These are phyloP conservation scores for Manis javanica DNA, from an alignment of 2,797 vertebrate species.

Conservation along the genomic window DNA sequence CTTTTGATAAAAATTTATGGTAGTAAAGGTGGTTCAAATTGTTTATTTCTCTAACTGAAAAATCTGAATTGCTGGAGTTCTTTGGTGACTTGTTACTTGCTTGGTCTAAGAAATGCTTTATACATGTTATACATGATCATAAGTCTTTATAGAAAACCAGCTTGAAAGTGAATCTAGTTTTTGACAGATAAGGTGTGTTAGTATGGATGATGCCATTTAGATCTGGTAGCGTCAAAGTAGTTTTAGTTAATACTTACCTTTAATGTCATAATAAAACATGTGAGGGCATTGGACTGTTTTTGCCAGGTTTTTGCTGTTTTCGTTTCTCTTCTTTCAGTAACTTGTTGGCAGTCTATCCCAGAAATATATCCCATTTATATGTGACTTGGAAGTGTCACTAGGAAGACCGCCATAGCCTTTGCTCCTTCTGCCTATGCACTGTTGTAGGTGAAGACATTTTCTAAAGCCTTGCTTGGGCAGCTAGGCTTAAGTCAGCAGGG, in stretches of 20 bases:
- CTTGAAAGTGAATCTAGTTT: constrained; percentile 55
- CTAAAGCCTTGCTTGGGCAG: constrained; percentile 76
- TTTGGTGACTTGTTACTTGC: constrained; percentile 48
- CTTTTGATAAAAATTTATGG: constrained; percentile 25
- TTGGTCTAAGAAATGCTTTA: constrained; percentile 52
- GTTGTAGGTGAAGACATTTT: constrained; percentile 66
- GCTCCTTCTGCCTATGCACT: constrained; percentile 68
- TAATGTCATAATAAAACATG: neutral
- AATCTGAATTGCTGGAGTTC: constrained; percentile 43
- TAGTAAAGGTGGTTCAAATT: constrained; percentile 37
- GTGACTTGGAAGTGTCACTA: constrained; percentile 65
- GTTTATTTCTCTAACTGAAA: constrained; percentile 38
- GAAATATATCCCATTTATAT: constrained; percentile 61
- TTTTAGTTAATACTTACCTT: constrained; percentile 23
- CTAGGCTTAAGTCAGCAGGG: constrained; percentile 84
- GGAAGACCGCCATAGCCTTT: constrained; percentile 74
- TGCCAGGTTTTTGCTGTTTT: constrained; percentile 57
- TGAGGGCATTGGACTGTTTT: constrained; percentile 49
- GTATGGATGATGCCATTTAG: constrained; percentile 32
- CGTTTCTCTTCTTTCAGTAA: constrained; percentile 75
- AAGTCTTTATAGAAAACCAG: constrained; percentile 52
- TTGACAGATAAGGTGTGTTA: neutral
- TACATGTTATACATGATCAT: neutral
- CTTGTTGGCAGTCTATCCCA: constrained; percentile 83
- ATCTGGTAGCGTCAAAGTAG: neutral